Evolutionary conservation across 2,888 invertebrate species (phyloP).

Genomic region (Heliconius cydno): DNA sequence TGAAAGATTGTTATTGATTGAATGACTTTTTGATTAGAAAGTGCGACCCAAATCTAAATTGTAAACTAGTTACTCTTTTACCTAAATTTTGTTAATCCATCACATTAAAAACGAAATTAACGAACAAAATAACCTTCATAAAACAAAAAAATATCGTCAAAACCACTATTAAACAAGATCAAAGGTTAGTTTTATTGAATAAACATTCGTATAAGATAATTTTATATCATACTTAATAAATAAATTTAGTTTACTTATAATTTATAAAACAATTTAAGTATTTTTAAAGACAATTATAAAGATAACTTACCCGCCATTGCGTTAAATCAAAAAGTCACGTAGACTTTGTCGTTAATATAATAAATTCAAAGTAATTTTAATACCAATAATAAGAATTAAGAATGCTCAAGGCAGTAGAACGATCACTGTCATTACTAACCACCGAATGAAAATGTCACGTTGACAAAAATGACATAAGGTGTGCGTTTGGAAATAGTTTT

Average conservation of each 20-base stretch:
- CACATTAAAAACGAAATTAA: not conserved
- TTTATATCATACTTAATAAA: not conserved
- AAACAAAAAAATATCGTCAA: not conserved
- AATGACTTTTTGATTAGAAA: conserved; percentile 10
- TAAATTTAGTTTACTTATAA: not conserved
- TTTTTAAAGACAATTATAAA: conserved; percentile 31
- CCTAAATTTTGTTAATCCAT: not conserved
- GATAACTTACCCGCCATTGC: conserved; percentile 69
- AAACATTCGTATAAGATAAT: conserved; percentile 5
- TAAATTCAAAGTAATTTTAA: conserved; percentile 2
- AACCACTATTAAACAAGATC: conserved; percentile 39
- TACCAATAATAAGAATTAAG: conserved; percentile 21
- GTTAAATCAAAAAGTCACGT: conserved; percentile 56
- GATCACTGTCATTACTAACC: conserved; percentile 42
- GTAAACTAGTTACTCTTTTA: not conserved
- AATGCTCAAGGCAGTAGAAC: conserved; percentile 26
- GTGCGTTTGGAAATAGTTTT: not conserved
- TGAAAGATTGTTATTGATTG: no score
- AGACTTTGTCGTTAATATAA: conserved; percentile 34
- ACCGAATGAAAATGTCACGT: conserved; percentile 26
- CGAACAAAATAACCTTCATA: conserved; percentile 15
- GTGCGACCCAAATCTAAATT: not conserved
- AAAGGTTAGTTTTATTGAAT: conserved; percentile 52
- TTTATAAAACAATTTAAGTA: not conserved
- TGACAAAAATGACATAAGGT: not conserved